Base-by-base conservation (phyloP, 2,113 vertebrate genomes). In the Naja naja region DNA sequence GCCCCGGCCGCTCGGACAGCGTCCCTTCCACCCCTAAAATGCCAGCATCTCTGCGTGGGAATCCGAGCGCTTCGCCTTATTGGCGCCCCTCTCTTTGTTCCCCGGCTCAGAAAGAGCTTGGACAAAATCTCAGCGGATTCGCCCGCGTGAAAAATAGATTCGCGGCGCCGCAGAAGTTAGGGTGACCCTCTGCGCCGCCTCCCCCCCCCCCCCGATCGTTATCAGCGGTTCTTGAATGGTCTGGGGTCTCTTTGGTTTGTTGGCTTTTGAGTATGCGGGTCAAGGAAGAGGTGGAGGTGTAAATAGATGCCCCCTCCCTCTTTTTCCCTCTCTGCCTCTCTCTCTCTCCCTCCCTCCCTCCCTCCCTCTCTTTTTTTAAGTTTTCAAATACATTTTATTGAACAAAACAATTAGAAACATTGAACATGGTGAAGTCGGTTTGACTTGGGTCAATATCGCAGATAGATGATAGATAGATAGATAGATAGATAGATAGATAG, bases 291-390 rank as follows among this genome's bases (percentile, higher is more conserved):
- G 14, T 34, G 14, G 2, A 2, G 4, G 16, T 16, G 1, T n/a
- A 34, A 69, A 69, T 34, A n/a, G 30, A n/a, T 30, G 11, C 60
- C 14, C n/a, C n/a, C 30, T 25, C 30, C 11, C 30, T 30, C 2
- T 25, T 3, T 3, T 1, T 2, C 4, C 0, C 12, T 1, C 30
- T 2, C 47, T 49, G 1, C 3, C 11, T 69, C 27, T n/a, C 60
- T n/a, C 60, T 30, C 10, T 30, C 60, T 4, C 27, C 14, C 60
- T n/a, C 60, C 14, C 10, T 30, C 60, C 1, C 47, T 9, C 8
- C 7, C 47, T 1, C n/a, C n/a, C 47, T 49, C 8, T 49, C 8
- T 49, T 0, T 49, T 49, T 47, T 49, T 49, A 49, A 49, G 47
- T 49, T 49, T 49, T 49, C 8, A 49, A 8, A 49, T 9, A 9